phyloP scores from a whole-genome alignment of 2,888 invertebrate species.

The Drosophila paranaensis region DNA sequence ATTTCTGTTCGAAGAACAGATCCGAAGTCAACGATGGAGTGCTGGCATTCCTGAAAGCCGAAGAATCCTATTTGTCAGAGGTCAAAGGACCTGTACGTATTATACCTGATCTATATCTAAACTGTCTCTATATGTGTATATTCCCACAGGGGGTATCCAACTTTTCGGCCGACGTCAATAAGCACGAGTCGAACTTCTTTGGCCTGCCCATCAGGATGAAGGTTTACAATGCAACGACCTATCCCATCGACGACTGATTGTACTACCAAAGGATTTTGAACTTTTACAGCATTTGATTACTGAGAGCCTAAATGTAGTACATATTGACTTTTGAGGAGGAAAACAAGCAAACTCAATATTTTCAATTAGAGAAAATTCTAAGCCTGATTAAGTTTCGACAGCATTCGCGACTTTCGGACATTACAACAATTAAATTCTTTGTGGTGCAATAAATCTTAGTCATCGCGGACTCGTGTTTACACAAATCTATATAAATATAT shows the following conservation, averaged over 20 bases:
- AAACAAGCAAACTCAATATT: conserved; percentile 1
- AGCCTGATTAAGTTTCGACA: neutral
- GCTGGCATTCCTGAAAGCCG: conserved; percentile 56
- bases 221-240: conserved; percentile 55
- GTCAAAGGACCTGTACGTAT: conserved; percentile 35
- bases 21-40: conserved; percentile 67
- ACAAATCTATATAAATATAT: neutral
- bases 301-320: conserved; percentile 12
- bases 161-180: conserved; percentile 53
- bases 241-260: conserved; percentile 17
- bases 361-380: neutral
- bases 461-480: neutral
- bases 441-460: conserved; percentile 1
- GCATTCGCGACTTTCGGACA: neutral
- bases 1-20: conserved; percentile 51
- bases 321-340: neutral
- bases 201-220: conserved; percentile 54
- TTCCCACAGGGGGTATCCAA: neutral
- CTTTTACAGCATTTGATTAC: conserved; percentile 1
- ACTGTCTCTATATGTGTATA: neutral
- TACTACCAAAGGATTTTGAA: neutral
- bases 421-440: conserved; percentile 14
- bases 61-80: conserved; percentile 5
- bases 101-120: neutral
- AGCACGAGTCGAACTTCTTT: conserved; percentile 48